These are phyloP conservation scores for Apis mellifera DNA, from an alignment of 1,140 invertebrate genomes.

Conservation along the genomic window Amel_HAv3.1 CM009931.2:11338001-11338500, in stretches of 20 bases:
- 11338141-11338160: background rate
- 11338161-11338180: background rate
- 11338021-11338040: background rate
- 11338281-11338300: background rate
- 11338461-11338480: background rate
- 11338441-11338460: background rate
- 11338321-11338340: slow-evolving; percentile 54
- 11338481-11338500: background rate
- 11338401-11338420: background rate
- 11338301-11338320: background rate
- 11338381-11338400: background rate
- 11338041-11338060: slow-evolving; percentile 16
- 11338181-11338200: background rate
- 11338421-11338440: background rate
- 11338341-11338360: background rate
- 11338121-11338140: background rate
- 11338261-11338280: background rate
- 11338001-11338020: background rate
- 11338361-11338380: slow-evolving; percentile 10
- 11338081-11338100: slow-evolving; percentile 6
- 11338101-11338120: background rate
- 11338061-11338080: background rate
- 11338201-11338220: background rate
- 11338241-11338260: background rate
- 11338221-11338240: no score